Conservation (phyloP, 1,140 invertebrate genomes). For the Bicyclus anynana region DNA sequence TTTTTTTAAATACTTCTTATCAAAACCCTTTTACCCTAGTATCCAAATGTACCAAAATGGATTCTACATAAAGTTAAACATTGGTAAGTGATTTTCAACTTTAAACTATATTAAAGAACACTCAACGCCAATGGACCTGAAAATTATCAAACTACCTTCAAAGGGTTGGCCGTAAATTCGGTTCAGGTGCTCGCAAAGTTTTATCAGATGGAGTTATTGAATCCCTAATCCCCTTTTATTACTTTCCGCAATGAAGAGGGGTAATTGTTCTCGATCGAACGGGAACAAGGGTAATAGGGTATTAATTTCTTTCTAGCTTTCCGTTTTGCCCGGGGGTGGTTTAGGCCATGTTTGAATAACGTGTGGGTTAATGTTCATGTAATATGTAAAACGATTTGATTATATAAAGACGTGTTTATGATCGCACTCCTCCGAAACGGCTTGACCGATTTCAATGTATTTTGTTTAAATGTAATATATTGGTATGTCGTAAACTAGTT, state of each 20-base stretch:
- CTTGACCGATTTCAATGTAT: too few relatives aligned
- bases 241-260: constrained; percentile 54
- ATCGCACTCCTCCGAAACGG: too few relatives aligned
- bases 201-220: constrained; percentile 65
- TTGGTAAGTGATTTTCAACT: background rate
- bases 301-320: constrained; percentile 42
- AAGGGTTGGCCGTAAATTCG: constrained; percentile 62
- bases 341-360: background rate
- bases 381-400: background rate
- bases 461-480: too few relatives aligned
- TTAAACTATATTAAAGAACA: constrained; percentile 10
- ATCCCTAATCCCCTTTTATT: constrained; percentile 69
- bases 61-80: background rate
- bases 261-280: constrained; percentile 48
- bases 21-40: too few relatives aligned
- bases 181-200: constrained; percentile 56
- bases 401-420: too few relatives aligned
- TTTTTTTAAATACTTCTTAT: too few relatives aligned
- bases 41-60: background rate
- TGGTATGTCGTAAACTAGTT: too few relatives aligned
- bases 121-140: constrained; percentile 34
- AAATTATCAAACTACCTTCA: constrained; percentile 44
- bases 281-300: constrained; percentile 43
- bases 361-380: background rate
- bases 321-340: constrained; percentile 5